phyloP scores from a whole-genome alignment of 2,888 invertebrate genomes.

The Lampropteryx suffumata region DNA sequence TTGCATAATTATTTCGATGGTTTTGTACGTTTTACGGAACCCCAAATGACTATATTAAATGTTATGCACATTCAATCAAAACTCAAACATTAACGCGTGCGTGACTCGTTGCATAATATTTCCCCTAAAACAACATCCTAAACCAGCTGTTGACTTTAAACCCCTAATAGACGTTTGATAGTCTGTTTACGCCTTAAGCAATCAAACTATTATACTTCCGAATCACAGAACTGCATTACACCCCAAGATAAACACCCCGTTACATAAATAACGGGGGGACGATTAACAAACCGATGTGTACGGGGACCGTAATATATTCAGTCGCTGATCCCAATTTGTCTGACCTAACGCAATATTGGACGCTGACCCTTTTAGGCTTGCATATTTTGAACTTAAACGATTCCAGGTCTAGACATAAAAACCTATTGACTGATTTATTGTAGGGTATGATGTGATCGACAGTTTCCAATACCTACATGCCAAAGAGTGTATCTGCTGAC shows the following conservation, averaged over 20 bases:
- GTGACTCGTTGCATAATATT: background rate
- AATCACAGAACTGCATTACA: conserved; percentile 33
- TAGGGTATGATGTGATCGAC: too few relatives aligned
- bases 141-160: conserved; percentile 8
- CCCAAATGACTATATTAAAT: background rate
- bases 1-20: too few relatives aligned
- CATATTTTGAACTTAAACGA: conserved; percentile 24
- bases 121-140: conserved; percentile 11
- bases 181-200: conserved; percentile 19
- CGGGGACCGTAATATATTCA: conserved; percentile 79
- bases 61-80: background rate
- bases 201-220: conserved; percentile 32
- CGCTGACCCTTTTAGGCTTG: conserved; percentile 41
- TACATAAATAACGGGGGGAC: conserved; percentile 76
- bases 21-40: too few relatives aligned
- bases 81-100: background rate
- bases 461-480: too few relatives aligned
- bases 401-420: conserved; percentile 5
- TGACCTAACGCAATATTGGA: conserved; percentile 78
- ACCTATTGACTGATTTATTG: background rate
- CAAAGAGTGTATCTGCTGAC: too few relatives aligned
- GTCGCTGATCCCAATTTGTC: conserved; percentile 81
- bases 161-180: conserved; percentile 18
- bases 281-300: conserved; percentile 79
- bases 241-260: conserved; percentile 37